Evolutionary conservation across 1,140 invertebrate species (phyloP), one percentile per base, ranked within the genome.

Genomic region (Drosophila bocqueti): DNA sequence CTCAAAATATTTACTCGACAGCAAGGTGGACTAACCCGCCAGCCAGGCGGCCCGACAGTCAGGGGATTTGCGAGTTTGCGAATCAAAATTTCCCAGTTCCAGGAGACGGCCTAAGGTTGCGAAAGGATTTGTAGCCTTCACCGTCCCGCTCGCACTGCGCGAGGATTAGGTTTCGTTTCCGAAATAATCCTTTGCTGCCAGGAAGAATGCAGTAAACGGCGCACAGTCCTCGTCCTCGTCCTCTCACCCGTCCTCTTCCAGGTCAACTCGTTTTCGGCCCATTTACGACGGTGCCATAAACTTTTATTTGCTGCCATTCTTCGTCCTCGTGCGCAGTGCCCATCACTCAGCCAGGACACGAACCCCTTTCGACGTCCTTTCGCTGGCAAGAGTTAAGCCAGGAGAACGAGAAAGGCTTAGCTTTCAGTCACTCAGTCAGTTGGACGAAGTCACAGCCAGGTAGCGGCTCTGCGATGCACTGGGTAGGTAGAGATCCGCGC

Each of bases 161-260:
- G 47, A 42, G 86, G 85, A 85, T 91, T 90, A 82, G 79, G 29
- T 59, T 31, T 52, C 58, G 62, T 64, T 82, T 85, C 86, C 68
- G 82, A 90, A 91, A 90, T 90, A 90, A 90, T 90, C 85, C 85
- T 90, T 90, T 90, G 79, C 85, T 90, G 86, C 76, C 85, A 90
- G 85, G 85, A 90, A 90, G 85, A 80, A 78, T 73, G 71, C 67
- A 90, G 79, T 73, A 81, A 81, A 80, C 64, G 73, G 63, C 47
- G 61, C 69, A 69, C 69, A 75, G 49, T 52, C 49, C 49, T 52
- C 34, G 24, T 62, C 31, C 31, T 31, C 31, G 24, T 62, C 31
- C 31, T 31, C 31, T 31, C 40, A 46, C 31, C 46, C 42, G 24
- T 50, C 38, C 47, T 40, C 47, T 40, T 36, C 3, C 75, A 78